Evolutionary conservation across 2,113 vertebrate species (phyloP).

Genomic region (Eurystomus gularis): DNA sequence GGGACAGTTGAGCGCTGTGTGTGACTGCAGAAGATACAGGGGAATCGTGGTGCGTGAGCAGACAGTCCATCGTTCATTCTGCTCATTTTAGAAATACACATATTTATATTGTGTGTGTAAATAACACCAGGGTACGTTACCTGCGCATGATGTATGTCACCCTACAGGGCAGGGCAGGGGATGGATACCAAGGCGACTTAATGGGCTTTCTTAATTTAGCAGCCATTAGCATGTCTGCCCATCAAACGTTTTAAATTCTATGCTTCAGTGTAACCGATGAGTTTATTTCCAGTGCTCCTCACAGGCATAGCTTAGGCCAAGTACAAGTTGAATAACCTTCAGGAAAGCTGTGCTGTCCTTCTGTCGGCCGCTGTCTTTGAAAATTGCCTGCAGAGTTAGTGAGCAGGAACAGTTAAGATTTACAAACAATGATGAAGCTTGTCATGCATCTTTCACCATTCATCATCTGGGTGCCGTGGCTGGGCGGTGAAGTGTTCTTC

Average conservation of each 20-base stretch:
- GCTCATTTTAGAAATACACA: neutral
- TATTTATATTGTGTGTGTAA: neutral
- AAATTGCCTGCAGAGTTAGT: constrained; percentile 99
- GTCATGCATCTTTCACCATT: constrained; percentile 99
- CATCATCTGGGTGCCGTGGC: constrained; percentile 92
- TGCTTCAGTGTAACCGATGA: neutral
- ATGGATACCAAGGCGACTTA: neutral
- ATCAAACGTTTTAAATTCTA: neutral
- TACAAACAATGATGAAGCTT: constrained; percentile 99
- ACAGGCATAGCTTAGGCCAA: constrained; percentile 81
- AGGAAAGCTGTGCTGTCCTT: constrained; percentile 96
- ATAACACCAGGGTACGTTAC: neutral
- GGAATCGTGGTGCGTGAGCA: neutral
- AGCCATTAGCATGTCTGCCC: neutral
- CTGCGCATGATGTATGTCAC: neutral
- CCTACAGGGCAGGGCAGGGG: rapidly evolving
- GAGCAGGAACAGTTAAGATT: constrained; percentile 99
- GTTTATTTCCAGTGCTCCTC: constrained; percentile 64
- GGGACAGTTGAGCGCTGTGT: rapidly evolving
- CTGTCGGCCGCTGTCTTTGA: constrained; percentile 93
- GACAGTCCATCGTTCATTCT: neutral
- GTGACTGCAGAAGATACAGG: neutral
- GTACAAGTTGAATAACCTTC: constrained; percentile 99
- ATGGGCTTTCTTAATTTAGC: constrained; percentile 26
- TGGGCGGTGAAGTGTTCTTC: constrained; percentile 99